Evolutionary conservation across 2,113 vertebrate genomes (phyloP).

Genomic region (Arizona elegans): DNA sequence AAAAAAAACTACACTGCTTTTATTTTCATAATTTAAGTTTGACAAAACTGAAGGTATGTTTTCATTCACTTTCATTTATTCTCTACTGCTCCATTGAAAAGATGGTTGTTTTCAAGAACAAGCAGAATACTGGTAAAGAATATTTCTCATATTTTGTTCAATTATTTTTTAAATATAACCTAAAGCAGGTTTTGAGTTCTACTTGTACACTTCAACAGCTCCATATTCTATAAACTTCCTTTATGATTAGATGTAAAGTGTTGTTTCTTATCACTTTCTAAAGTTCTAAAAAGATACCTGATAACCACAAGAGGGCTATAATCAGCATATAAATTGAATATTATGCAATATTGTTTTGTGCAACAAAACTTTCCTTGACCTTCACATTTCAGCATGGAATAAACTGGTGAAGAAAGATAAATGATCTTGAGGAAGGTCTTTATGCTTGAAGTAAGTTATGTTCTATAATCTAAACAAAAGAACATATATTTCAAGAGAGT

Average conservation of each 20-base stretch:
- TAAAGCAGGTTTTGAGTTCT: slow-evolving; percentile 4
- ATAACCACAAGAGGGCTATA: background rate
- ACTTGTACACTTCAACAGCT: background rate
- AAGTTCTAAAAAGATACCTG: background rate
- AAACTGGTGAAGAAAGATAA: background rate
- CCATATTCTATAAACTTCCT: background rate
- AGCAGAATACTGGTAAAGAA: background rate
- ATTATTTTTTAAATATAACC: slow-evolving; percentile 10
- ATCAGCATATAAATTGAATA: background rate
- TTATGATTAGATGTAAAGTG: background rate
- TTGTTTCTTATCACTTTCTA: slow-evolving; percentile 19
- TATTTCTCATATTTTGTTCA: background rate
- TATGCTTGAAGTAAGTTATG: background rate
- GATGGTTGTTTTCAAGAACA: slow-evolving; percentile 24
- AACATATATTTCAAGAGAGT: background rate
- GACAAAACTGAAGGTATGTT: slow-evolving; percentile 6
- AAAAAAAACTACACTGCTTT: slow-evolving; percentile 20
- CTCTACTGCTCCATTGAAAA: slow-evolving; percentile 26
- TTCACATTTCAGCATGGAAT: slow-evolving; percentile 16
- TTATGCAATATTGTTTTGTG: background rate
- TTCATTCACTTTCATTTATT: slow-evolving; percentile 51
- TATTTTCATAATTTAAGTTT: slow-evolving; percentile 33
- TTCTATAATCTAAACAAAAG: background rate
- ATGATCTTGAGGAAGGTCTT: background rate
- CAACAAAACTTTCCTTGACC: slow-evolving; percentile 12